Percentiles rank a stretch among this genome's conserved stretches.
Conservation (phyloP, 1,140 invertebrate genomes). For the Lordiphosa clarofinis region DNA sequence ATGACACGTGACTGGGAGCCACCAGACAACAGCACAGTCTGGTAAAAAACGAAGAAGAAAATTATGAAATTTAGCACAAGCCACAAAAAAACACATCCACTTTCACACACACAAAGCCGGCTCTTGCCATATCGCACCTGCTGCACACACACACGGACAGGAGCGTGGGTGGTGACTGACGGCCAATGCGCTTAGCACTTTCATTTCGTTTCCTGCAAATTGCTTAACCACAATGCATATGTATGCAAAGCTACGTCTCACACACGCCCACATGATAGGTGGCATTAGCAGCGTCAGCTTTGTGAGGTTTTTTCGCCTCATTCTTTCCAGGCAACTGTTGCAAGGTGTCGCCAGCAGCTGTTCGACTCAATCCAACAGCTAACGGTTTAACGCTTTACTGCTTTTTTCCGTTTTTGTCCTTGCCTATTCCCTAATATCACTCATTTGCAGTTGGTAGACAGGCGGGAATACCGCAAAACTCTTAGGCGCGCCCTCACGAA, state of each 20-base stretch:
- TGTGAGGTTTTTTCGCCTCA: constrained; percentile 9
- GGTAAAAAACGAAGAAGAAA: constrained; percentile 20
- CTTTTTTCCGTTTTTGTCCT: constrained; percentile 33
- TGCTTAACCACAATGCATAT: constrained; percentile 71
- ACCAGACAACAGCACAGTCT: constrained; percentile 24
- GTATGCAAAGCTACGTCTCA: constrained; percentile 38
- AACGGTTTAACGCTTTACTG: constrained; percentile 59
- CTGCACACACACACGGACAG: constrained; percentile 34
- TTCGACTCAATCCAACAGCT: constrained; percentile 55
- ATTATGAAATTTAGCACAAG: constrained; percentile 76
- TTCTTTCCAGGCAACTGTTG: constrained; percentile 44
- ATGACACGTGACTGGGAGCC: constrained; percentile 68
- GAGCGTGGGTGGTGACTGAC: constrained; percentile 25
- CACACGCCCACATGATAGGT: constrained; percentile 24
- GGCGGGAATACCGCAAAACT: constrained; percentile 13
- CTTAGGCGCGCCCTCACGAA: constrained; percentile 7
- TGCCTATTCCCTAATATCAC: constrained; percentile 36
- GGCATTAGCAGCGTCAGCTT: constrained; percentile 60
- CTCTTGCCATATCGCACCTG: constrained; percentile 63
- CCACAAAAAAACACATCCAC: constrained; percentile 44
- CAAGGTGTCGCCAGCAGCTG: constrained; percentile 69
- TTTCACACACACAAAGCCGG: constrained; percentile 34
- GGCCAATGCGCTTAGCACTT: constrained; percentile 71
- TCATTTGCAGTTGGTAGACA: constrained; percentile 54
- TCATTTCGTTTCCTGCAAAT: constrained; percentile 74